Percentiles rank a stretch among this genome's conserved stretches.
These are phyloP conservation scores for Bembecia ichneumoniformis DNA, from an alignment of 2,888 invertebrate genomes.

Conservation along the genomic window DNA sequence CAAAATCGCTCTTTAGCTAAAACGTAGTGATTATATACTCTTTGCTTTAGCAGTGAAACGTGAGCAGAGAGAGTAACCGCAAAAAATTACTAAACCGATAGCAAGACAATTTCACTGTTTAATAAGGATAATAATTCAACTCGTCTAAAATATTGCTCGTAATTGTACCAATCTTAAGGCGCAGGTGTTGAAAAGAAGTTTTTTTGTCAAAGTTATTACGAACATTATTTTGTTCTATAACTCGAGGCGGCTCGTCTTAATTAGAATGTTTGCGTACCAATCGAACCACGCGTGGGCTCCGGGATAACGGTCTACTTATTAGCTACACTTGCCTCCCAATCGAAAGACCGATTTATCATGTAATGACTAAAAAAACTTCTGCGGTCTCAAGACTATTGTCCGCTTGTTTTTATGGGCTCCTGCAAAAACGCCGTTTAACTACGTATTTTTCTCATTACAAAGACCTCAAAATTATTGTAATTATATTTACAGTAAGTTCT, in stretches of 20 bases:
- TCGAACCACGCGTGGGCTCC: slow-evolving; percentile 34
- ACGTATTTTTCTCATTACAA: neutral
- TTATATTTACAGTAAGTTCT: too few relatives aligned
- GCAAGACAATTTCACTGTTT: slow-evolving; percentile 15
- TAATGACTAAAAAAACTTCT: slow-evolving; percentile 24
- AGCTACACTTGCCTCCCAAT: slow-evolving; percentile 33
- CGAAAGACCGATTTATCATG: slow-evolving; percentile 36
- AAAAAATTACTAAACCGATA: too few relatives aligned
- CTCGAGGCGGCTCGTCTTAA: slow-evolving; percentile 37
- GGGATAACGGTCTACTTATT: slow-evolving; percentile 51
- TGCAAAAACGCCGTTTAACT: slow-evolving; percentile 14
- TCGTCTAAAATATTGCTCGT: too few relatives aligned
- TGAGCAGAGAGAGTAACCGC: too few relatives aligned
- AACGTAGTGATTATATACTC: too few relatives aligned
- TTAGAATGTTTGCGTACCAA: slow-evolving; percentile 36
- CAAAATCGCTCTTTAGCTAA: too few relatives aligned
- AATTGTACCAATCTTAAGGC: neutral
- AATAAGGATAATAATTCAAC: slow-evolving; percentile 8
- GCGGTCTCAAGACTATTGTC: slow-evolving; percentile 24
- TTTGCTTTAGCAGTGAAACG: too few relatives aligned
- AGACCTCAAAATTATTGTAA: neutral
- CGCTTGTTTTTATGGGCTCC: slow-evolving; percentile 18
- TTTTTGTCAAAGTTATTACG: slow-evolving; percentile 25
- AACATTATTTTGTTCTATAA: slow-evolving; percentile 26
- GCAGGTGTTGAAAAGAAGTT: neutral